phyloP scores from a whole-genome alignment of 2,888 invertebrate species.

The Lumbricus terrestris region DNA sequence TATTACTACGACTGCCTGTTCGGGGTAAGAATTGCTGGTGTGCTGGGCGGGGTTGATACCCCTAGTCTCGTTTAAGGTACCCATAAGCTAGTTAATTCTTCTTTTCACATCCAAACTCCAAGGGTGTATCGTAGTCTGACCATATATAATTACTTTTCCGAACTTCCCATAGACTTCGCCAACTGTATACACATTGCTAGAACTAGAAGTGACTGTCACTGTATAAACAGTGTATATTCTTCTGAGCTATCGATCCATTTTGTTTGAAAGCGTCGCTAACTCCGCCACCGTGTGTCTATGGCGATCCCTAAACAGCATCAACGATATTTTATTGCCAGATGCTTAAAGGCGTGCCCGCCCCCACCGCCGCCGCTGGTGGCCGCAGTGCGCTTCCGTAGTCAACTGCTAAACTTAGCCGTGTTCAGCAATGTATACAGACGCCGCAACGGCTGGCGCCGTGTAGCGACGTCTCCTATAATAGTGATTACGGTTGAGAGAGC shows the following conservation, averaged over 20 bases:
- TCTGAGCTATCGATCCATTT: neutral
- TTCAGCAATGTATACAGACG: neutral
- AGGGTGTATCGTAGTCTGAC: too few species aligned
- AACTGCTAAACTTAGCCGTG: neutral
- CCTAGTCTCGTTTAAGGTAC: too few species aligned
- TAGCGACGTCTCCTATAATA: slow-evolving; percentile 3
- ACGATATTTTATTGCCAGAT: neutral
- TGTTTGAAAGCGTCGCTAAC: neutral
- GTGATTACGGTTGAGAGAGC: slow-evolving; percentile 3
- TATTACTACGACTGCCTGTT: neutral
- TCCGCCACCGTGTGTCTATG: neutral
- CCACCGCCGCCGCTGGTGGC: neutral
- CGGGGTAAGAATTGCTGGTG: too few species aligned
- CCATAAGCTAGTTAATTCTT: too few species aligned
- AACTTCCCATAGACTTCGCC: too few species aligned
- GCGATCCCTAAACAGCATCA: neutral
- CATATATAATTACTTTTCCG: too few species aligned
- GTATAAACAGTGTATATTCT: too few species aligned
- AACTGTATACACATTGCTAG: too few species aligned
- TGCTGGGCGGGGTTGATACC: too few species aligned
- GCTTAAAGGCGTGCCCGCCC: neutral
- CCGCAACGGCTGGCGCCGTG: neutral
- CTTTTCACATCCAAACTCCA: too few species aligned
- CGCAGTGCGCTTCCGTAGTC: neutral
- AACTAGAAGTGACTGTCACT: neutral